Conservation (phyloP, 2,113 vertebrate genomes). For the Leptocoma aspasia region DNA sequence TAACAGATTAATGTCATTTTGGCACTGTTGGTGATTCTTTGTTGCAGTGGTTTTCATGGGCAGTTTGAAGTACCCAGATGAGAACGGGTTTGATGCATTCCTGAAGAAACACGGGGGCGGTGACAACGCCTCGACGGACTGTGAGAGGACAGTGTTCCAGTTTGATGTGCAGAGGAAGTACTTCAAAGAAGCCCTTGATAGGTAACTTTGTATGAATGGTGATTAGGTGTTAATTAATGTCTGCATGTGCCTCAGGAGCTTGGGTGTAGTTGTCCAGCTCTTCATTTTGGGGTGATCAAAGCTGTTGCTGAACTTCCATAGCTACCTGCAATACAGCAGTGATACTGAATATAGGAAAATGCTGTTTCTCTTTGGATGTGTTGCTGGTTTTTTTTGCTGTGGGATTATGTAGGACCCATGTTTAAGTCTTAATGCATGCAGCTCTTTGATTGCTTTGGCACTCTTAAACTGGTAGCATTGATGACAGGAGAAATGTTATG, state of each 20-base stretch:
- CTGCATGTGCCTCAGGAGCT: neutral
- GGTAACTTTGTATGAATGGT: constrained; percentile 68
- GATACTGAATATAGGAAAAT: neutral
- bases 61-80: constrained; percentile 92
- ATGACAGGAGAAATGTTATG: neutral
- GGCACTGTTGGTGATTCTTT: constrained; percentile 7
- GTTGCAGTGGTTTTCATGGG: constrained; percentile 97
- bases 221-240: neutral
- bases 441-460: neutral
- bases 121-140: constrained; percentile 95
- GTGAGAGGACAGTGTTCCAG: constrained; percentile 93
- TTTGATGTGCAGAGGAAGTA: constrained; percentile 93
- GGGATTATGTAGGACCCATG: neutral
- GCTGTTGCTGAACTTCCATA: neutral
- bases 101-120: constrained; percentile 94
- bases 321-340: neutral
- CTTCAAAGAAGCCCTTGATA: constrained; percentile 91
- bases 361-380: neutral
- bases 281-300: neutral
- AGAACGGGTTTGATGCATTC: constrained; percentile 95
- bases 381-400: neutral
- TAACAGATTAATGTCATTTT: neutral
- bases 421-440: neutral
- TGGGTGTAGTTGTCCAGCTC: neutral
- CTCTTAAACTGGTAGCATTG: neutral